phyloP scores from a whole-genome alignment of 2,888 invertebrate genomes.

The Cryptocephalus moraei region DNA sequence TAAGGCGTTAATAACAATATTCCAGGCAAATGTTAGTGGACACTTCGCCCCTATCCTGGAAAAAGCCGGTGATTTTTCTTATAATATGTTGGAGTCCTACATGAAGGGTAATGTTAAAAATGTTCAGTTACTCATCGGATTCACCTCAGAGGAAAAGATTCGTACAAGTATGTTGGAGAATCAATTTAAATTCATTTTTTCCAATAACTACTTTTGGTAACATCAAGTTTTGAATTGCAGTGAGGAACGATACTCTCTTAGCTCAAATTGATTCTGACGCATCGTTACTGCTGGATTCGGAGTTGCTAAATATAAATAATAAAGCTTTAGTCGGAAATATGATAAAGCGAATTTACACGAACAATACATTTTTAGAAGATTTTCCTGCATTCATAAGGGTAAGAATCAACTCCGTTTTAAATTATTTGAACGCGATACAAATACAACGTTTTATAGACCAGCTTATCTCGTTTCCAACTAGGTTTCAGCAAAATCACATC shows the following conservation, averaged over 20 bases:
- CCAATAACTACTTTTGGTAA: too few relatives aligned
- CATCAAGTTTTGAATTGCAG: too few relatives aligned
- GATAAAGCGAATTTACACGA: neutral
- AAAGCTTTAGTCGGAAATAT: neutral
- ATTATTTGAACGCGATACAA: too few relatives aligned
- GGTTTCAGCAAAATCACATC: neutral
- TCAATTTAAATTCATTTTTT: too few relatives aligned
- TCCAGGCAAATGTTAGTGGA: neutral
- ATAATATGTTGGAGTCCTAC: neutral
- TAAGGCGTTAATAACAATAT: neutral
- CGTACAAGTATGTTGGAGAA: neutral
- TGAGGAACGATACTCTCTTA: too few relatives aligned
- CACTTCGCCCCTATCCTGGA: neutral
- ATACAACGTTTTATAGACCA: too few relatives aligned
- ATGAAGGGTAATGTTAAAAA: neutral
- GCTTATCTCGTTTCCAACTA: too few relatives aligned
- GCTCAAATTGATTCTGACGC: too few relatives aligned
- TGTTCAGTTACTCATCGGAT: neutral
- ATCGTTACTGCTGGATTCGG: too few relatives aligned
- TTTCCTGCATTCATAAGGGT: neutral
- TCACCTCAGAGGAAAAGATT: neutral
- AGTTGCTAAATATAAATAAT: neutral
- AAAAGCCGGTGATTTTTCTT: neutral
- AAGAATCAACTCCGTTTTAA: too few relatives aligned
- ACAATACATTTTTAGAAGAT: neutral